Percentiles rank a stretch among this genome's conserved stretches.
Evolutionary conservation across 2,797 vertebrate species (phyloP).

Genomic region (Loris lydekkerianus): DNA sequence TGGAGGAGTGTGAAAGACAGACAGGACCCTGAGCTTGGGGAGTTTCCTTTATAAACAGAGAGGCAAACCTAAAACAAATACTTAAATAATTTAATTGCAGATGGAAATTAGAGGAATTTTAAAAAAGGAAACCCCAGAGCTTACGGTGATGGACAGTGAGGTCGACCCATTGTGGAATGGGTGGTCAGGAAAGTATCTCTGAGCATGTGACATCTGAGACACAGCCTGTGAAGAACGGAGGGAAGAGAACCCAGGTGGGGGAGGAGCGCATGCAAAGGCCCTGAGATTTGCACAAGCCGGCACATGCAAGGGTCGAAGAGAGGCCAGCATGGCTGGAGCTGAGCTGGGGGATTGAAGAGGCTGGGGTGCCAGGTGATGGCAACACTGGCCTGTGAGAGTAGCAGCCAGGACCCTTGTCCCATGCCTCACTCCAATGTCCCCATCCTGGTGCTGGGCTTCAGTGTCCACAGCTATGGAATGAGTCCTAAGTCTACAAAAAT

Average conservation of each 20-base stretch:
- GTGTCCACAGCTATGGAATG: neutral
- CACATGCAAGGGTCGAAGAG: neutral
- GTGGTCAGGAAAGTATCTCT: too few relatives aligned
- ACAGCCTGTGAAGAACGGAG: neutral
- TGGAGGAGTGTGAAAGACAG: neutral
- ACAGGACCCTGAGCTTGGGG: neutral
- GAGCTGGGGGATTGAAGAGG: neutral
- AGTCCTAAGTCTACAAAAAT: neutral
- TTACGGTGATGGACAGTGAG: neutral
- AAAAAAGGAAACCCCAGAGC: neutral
- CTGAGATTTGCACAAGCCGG: neutral
- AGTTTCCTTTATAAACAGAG: neutral
- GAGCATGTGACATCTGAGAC: neutral
- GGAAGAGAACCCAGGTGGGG: neutral
- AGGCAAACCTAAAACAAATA: neutral
- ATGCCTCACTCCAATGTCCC: neutral
- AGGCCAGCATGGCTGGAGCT: rapidly evolving
- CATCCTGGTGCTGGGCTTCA: neutral
- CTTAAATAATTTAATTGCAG: neutral
- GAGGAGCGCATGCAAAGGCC: neutral
- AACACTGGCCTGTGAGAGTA: neutral
- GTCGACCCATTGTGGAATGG: neutral
- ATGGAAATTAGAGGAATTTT: neutral
- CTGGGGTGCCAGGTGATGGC: too few relatives aligned
- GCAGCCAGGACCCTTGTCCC: neutral